These are phyloP conservation scores for Zosterops japonicus DNA, from an alignment of 2,113 vertebrate species.

Conservation along the genomic window DNA sequence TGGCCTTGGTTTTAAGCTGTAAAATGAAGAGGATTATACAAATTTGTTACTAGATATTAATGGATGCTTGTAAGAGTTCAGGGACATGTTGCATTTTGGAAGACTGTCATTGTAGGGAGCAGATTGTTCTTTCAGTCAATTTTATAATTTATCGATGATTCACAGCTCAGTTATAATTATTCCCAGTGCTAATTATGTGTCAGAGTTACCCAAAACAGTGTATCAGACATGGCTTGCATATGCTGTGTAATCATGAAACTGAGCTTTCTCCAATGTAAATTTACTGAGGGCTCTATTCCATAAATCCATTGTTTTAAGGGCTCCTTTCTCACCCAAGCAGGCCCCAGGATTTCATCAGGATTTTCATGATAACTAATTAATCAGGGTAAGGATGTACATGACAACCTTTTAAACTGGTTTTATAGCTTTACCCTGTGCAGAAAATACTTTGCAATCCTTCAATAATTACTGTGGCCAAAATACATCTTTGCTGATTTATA, in stretches of 20 bases:
- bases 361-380: background rate
- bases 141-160: background rate
- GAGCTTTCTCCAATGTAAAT: background rate
- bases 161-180: constrained; percentile 6
- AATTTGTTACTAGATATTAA: background rate
- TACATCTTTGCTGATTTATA: background rate
- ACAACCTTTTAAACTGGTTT: background rate
- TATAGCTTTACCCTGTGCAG: background rate
- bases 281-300: background rate
- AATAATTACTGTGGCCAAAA: background rate
- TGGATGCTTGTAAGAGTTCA: background rate
- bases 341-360: background rate
- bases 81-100: background rate
- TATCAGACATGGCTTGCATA: background rate
- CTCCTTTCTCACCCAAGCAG: background rate
- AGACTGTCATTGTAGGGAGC: background rate
- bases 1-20: background rate
- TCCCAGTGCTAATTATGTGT: background rate
- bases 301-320: background rate
- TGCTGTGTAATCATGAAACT: background rate
- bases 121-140: background rate
- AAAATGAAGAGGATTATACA: background rate
- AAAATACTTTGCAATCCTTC: background rate
- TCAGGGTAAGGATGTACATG: background rate
- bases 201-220: background rate